Base-by-base conservation (phyloP, 1,140 invertebrate species). In the Rhyzopertha dominica region DNA sequence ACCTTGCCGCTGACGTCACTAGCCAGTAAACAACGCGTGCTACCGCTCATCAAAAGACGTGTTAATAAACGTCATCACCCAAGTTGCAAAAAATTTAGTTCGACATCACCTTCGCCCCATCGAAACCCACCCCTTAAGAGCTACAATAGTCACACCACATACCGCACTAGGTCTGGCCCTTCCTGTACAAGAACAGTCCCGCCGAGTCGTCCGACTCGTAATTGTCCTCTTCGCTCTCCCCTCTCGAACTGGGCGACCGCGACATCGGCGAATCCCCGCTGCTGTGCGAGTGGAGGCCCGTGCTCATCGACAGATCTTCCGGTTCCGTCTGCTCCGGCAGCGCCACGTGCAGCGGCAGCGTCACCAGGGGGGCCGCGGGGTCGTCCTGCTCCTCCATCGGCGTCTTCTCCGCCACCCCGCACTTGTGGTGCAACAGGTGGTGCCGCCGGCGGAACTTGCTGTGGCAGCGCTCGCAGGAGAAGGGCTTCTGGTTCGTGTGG, bases 401-500 rank as follows among this genome's bases (percentile, higher is more conserved):
- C 2, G 57, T 56, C 2, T 51, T 35, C 3, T 58, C 42, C 32
- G 41, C 58, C 48, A 75, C 74, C 24, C 74, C 76, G 61, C 90
- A 93, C 58, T 90, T 90, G 69, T 94, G 90, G 53, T 89, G 81
- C 51, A 86, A 76, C 2, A 91, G 73, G 55, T 92, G 89, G 61
- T 92, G 88, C 61, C 87, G 78, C 47, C 90, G 68, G 3, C 88
- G 73, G 67, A 92, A 94, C 30, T 82, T 73, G 36, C 81, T 81
- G 5, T 78, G 75, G 59, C 90, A 94, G 5, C 74, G 69, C 0
- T 79, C 75, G 63, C 90, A 94, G 28, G 78, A 76, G 63, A 90
- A 93, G 0, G 90, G 90, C 51, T 92, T 92, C 66, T 92, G 87
- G 7, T 88, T 87, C 47, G 87, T 88, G 68, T 95, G 91, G 25